phyloP scores from a whole-genome alignment of 2,888 invertebrate genomes.

The Cephus sareptanus region DNA sequence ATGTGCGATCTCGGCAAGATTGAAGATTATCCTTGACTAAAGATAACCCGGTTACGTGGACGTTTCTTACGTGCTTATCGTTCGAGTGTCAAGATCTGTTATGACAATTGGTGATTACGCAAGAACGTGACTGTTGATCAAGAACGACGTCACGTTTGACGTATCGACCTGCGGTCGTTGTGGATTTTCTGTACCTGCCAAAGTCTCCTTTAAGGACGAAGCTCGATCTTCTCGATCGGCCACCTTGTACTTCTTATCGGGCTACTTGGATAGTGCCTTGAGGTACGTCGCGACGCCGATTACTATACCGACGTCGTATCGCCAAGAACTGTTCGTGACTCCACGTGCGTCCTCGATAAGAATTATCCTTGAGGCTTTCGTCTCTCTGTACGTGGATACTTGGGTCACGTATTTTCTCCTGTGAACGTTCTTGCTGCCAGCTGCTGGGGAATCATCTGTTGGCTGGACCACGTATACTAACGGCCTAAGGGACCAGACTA shows the following conservation, averaged over 20 bases:
- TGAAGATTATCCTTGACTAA: not conserved
- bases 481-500: not conserved
- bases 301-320: slow-evolving; percentile 9
- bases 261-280: not conserved
- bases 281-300: not conserved
- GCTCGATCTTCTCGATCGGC: not conserved
- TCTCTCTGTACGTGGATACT: not conserved
- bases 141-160: not conserved
- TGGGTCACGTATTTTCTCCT: not conserved
- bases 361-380: not conserved
- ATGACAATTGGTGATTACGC: not conserved
- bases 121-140: not conserved
- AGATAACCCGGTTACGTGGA: not conserved
- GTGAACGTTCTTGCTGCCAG: not conserved
- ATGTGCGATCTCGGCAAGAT: not conserved
- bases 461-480: not conserved
- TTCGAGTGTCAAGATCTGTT: not conserved
- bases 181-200: not conserved
- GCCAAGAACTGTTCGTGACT: slow-evolving; percentile 3
- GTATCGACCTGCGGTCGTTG: not conserved
- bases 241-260: not conserved
- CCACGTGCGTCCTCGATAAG: slow-evolving; percentile 45
- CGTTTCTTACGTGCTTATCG: not conserved
- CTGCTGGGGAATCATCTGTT: not conserved
- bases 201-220: not conserved